Evolutionary conservation across 1,140 invertebrate genomes (phyloP).

Genomic region (Ceratina japonica): DNA sequence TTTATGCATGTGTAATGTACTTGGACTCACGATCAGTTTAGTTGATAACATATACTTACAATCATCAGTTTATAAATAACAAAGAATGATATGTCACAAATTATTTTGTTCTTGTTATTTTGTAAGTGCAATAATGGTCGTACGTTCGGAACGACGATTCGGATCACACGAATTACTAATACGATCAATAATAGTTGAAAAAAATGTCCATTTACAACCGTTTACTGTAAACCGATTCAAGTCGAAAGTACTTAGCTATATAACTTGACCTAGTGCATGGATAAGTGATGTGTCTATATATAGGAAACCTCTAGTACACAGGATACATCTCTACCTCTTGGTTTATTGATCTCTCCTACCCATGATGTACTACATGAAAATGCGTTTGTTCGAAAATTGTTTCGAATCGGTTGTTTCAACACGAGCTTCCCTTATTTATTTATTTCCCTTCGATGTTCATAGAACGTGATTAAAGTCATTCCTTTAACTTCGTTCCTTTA

Average conservation of each 20-base stretch:
- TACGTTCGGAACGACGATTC: too few species aligned
- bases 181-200: neutral
- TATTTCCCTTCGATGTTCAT: too few species aligned
- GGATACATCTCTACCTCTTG: slow-evolving; percentile 72
- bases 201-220: neutral
- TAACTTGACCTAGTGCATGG: slow-evolving; percentile 79
- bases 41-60: neutral
- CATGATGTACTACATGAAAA: slow-evolving; percentile 41
- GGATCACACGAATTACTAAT: too few species aligned
- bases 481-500: neutral
- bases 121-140: too few species aligned
- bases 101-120: too few species aligned
- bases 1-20: too few species aligned
- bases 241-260: slow-evolving; percentile 74
- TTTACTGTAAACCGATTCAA: slow-evolving; percentile 43
- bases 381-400: slow-evolving; percentile 28
- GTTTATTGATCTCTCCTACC: slow-evolving; percentile 78
- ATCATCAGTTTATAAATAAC: neutral
- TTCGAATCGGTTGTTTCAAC: slow-evolving; percentile 2
- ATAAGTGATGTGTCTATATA: slow-evolving; percentile 73
- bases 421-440: too few species aligned
- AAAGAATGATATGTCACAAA: too few species aligned
- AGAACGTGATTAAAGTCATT: too few species aligned
- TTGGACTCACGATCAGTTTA: too few species aligned
- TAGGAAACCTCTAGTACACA: slow-evolving; percentile 70